phyloP scores from a whole-genome alignment of 2,113 vertebrate species.

The Aleadryas rufinucha region DNA sequence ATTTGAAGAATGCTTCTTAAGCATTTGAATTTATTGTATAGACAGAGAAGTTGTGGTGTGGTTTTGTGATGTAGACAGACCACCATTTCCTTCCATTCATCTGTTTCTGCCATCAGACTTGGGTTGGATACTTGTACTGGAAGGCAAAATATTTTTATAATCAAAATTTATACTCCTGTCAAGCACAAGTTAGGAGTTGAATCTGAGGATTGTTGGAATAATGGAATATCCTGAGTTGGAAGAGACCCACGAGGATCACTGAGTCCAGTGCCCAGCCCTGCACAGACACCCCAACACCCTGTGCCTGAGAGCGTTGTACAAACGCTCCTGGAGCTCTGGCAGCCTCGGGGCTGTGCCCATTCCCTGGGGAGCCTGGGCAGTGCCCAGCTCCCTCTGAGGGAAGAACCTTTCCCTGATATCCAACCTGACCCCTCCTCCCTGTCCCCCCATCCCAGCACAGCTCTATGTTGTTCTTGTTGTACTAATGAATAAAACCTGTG shows the following conservation, averaged over 20 bases:
- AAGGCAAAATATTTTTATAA: not conserved
- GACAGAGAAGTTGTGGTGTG: not conserved
- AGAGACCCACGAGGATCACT: not conserved
- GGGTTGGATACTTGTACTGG: not conserved
- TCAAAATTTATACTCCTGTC: not conserved
- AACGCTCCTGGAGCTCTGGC: not conserved
- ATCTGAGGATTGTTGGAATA: not conserved
- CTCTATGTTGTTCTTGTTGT: not conserved
- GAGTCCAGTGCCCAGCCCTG: not conserved
- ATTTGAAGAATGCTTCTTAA: not conserved
- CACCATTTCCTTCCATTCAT: not conserved
- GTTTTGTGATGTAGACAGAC: not conserved
- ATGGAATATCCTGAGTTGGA: not conserved
- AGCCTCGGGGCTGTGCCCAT: rapidly evolving
- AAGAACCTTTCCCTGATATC: not conserved
- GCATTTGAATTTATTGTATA: not conserved
- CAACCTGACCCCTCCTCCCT: not conserved
- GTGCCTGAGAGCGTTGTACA: rapidly evolving
- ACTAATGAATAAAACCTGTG: not conserved
- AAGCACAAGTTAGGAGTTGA: not conserved
- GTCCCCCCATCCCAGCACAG: no score
- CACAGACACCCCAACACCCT: not conserved
- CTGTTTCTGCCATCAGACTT: not conserved
- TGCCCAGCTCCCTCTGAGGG: not conserved
- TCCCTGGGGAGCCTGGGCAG: not conserved